Evolutionary conservation across 2,888 invertebrate genomes (phyloP).

Genomic region (Emmelina monodactyla): DNA sequence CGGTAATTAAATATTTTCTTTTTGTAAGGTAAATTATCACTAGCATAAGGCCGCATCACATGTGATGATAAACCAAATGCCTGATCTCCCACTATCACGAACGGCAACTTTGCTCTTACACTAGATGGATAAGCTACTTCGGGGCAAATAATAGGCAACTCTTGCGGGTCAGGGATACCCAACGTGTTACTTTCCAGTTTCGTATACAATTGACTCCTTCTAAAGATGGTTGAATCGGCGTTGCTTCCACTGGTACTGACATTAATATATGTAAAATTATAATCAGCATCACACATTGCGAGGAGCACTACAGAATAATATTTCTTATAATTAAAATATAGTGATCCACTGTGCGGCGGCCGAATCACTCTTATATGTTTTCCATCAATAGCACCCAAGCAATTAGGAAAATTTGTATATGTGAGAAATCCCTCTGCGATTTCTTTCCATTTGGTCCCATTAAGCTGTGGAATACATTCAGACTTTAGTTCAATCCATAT

Average conservation of each 20-base stretch:
- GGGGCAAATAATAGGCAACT: no score
- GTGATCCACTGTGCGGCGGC: slow-evolving; percentile 16
- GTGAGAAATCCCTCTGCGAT: slow-evolving; percentile 15
- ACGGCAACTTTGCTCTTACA: slow-evolving; percentile 5
- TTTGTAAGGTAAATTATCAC: slow-evolving; percentile 2
- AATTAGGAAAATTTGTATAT: slow-evolving; percentile 15
- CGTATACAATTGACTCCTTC: background rate
- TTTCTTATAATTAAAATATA: slow-evolving; percentile 18
- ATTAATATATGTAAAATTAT: slow-evolving; percentile 14
- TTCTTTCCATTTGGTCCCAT: slow-evolving; percentile 15
- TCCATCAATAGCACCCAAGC: slow-evolving; percentile 17
- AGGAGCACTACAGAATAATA: slow-evolving; percentile 17
- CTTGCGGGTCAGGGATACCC: background rate
- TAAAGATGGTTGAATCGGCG: slow-evolving; percentile 1
- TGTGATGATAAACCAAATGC: slow-evolving; percentile 6
- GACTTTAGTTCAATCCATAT: slow-evolving; percentile 16
- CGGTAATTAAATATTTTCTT: slow-evolving; percentile 11
- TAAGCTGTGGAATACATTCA: slow-evolving; percentile 18
- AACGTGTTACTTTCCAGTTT: background rate
- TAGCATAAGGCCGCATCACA: slow-evolving; percentile 8
- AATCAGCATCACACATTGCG: slow-evolving; percentile 16
- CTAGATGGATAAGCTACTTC: no score
- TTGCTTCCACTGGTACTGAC: slow-evolving; percentile 13
- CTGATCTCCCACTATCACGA: slow-evolving; percentile 8
- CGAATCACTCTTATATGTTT: slow-evolving; percentile 16